These are phyloP conservation scores for Sus scrofa DNA, from an alignment of 2,113 vertebrate species.

Conservation along the genomic window DNA sequence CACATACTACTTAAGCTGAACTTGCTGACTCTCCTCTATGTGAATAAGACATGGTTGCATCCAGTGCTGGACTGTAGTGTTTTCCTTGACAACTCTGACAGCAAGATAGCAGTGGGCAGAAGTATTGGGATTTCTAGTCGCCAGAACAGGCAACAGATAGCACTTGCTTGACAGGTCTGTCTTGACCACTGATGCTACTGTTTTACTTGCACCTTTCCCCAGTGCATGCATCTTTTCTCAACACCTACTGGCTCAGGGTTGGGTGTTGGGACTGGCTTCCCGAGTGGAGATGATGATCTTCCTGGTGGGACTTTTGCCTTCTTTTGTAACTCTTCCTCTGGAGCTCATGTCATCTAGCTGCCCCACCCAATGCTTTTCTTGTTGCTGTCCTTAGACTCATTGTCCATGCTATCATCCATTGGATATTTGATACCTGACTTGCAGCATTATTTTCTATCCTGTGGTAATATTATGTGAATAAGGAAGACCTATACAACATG, in stretches of 20 bases:
- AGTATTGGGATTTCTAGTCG: neutral
- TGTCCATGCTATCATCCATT: neutral
- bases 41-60: neutral
- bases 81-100: neutral
- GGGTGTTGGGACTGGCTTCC: neutral
- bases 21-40: neutral
- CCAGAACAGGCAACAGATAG: neutral
- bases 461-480: neutral
- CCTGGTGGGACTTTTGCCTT: neutral
- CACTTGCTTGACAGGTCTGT: neutral
- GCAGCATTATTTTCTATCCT: slow-evolving; percentile 7
- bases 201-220: neutral
- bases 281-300: neutral
- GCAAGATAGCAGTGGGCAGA: neutral
- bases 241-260: neutral
- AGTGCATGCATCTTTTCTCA: neutral
- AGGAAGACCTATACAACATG: neutral
- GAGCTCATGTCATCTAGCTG: neutral
- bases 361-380: neutral
- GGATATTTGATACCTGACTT: neutral
- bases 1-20: neutral
- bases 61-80: neutral
- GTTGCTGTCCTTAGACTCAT: neutral
- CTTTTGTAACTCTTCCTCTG: neutral
- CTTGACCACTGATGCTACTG: neutral